These are phyloP conservation scores for Hydraecia micacea DNA, from an alignment of 2,888 invertebrate species.

Conservation along the genomic window DNA sequence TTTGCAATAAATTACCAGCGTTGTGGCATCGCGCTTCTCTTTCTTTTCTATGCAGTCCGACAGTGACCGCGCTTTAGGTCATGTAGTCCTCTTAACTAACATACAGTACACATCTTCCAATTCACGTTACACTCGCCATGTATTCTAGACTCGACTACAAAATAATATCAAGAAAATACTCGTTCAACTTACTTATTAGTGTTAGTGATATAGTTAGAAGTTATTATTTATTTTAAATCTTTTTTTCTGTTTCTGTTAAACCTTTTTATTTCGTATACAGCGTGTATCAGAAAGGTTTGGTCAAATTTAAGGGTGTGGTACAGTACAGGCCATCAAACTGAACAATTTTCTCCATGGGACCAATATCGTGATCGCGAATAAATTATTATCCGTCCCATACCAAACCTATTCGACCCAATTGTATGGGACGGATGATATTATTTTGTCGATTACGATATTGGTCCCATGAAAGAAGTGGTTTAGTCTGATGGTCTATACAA, in stretches of 20 bases:
- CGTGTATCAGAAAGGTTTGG: neutral
- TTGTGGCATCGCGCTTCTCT: too few species aligned
- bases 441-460: neutral
- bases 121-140: slow-evolving; percentile 15
- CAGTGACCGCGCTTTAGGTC: too few species aligned
- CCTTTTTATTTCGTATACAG: neutral
- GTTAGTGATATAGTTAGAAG: neutral
- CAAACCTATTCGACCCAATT: neutral
- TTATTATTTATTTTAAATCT: neutral
- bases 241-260: neutral
- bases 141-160: neutral
- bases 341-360: neutral
- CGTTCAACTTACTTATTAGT: neutral
- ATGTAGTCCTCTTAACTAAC: too few species aligned
- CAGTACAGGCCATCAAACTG: neutral
- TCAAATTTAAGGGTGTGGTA: neutral
- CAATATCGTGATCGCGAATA: neutral
- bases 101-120: slow-evolving; percentile 32
- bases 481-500: neutral
- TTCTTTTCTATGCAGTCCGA: too few species aligned
- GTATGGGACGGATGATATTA: neutral
- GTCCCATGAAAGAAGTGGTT: neutral
- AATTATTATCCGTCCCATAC: neutral
- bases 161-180: neutral
- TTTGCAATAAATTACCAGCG: too few species aligned